Evolutionary conservation across 2,888 invertebrate genomes (phyloP).

Genomic region (Cremastobaeus sp.): DNA sequence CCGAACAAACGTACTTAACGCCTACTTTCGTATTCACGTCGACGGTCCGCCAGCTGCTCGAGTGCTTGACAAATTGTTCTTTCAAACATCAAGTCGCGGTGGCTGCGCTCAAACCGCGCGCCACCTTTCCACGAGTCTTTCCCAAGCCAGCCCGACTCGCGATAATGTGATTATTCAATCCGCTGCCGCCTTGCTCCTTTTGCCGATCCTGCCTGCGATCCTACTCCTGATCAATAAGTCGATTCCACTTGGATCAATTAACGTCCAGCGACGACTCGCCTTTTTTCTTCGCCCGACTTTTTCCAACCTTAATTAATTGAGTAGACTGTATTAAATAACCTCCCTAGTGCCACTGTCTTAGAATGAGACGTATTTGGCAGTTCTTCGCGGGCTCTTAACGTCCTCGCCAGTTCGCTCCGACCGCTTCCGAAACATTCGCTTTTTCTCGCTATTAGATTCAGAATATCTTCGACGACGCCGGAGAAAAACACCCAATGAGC

Average conservation of each 20-base stretch:
- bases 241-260: slow-evolving; percentile 33
- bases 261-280: slow-evolving; percentile 33
- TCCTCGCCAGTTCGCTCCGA: no score
- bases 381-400: no score
- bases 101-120: slow-evolving; percentile 38
- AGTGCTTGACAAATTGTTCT: slow-evolving; percentile 71
- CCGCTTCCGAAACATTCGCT: no score
- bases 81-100: slow-evolving; percentile 59
- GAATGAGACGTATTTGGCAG: no score
- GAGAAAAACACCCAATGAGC: no score
- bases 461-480: no score
- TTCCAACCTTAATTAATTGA: slow-evolving; percentile 33
- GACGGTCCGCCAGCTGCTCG: slow-evolving; percentile 61
- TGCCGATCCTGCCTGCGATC: no score
- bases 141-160: no score
- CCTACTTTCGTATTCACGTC: slow-evolving; percentile 61
- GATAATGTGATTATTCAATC: slow-evolving; percentile 21
- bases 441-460: no score
- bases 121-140: slow-evolving; percentile 15
- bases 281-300: slow-evolving; percentile 38
- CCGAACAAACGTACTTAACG: slow-evolving; percentile 60
- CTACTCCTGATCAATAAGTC: slow-evolving; percentile 25
- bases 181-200: background rate
- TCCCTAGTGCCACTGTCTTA: no score
- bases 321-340: no score